Base-by-base conservation (phyloP, 2,888 invertebrate genomes). In the Aphodius sticticus region DNA sequence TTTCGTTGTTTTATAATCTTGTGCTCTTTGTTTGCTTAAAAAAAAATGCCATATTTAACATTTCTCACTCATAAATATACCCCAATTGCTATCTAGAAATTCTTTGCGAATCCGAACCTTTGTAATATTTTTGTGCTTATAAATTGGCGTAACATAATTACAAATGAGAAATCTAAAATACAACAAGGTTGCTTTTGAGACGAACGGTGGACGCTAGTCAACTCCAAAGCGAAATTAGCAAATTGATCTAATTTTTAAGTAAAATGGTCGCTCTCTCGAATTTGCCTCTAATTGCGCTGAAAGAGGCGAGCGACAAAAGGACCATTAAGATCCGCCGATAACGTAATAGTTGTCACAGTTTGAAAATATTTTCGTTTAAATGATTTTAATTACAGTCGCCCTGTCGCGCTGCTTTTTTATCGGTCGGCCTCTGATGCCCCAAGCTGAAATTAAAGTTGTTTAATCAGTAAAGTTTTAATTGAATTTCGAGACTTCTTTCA, bases 331-430 rank as follows among this genome's bases (percentile, higher is more conserved):
- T 53, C 53, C 53, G 53, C 53, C 12, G 53, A 53, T 53, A 53
- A 53, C 53, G 53, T 53, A 53, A 53, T 53, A 53, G 53, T 53
- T 53, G 53, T 53, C 53, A 53, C 53, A 53, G 53, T 53, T 53
- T 53, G 53, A 53, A 53, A 53, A 53, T 53, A 53, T 53, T 53
- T 53, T 53, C 53, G 53, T 53, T 53, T 53, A 53, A 53, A 53
- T 53, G 53, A 53, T 53, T 53, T 53, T 53, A 53, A 53, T 53
- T 53, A 53, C 53, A 53, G 53, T 53, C 9, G 53, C 53, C 53
- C 53, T 26, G 53, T 53, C 53, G 53, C 53, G 53, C 12, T 12
- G 53, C 53, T 53, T 53, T 53, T 53, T 53, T 53, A 53, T 53
- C 53, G 53, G 53, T 12, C 53, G 53, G 53, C 53, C 53, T 53